Evolutionary conservation across 2,113 vertebrate species (phyloP).

Genomic region (Xenopus laevis): DNA sequence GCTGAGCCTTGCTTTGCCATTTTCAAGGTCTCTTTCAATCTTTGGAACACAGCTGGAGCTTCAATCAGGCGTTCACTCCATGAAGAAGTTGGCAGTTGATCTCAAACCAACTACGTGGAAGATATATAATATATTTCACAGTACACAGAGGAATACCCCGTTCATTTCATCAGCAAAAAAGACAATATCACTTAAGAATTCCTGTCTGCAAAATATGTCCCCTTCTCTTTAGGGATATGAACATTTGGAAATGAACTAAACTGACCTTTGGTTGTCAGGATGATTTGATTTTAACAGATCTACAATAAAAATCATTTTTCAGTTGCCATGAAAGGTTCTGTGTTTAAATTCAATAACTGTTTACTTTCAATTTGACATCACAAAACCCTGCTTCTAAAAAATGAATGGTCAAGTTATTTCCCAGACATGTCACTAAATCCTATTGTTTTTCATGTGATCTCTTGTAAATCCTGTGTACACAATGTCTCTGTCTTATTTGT

Average conservation of each 20-base stretch:
- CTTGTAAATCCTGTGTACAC: slow-evolving; percentile 13
- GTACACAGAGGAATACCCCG: slow-evolving; percentile 54
- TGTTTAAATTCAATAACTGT: slow-evolving; percentile 26
- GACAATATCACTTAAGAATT: slow-evolving; percentile 52
- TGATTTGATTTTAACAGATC: slow-evolving; percentile 59
- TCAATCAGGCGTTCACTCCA: slow-evolving; percentile 63
- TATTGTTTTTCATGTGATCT: slow-evolving; percentile 31
- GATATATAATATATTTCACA: slow-evolving; percentile 57
- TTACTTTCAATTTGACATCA: slow-evolving; percentile 40
- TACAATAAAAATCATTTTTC: slow-evolving; percentile 51
- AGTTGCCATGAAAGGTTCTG: slow-evolving; percentile 33
- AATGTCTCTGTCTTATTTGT: slow-evolving; percentile 21
- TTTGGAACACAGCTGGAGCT: slow-evolving; percentile 64
- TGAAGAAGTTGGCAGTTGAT: slow-evolving; percentile 63
- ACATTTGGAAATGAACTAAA: slow-evolving; percentile 57
- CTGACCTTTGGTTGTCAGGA: slow-evolving; percentile 58
- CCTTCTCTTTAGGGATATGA: slow-evolving; percentile 55
- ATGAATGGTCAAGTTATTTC: slow-evolving; percentile 18
- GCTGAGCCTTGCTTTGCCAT: slow-evolving; percentile 63
- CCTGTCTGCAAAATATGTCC: slow-evolving; percentile 61
- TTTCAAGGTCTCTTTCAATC: slow-evolving; percentile 70
- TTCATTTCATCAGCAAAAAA: slow-evolving; percentile 57
- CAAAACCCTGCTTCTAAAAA: slow-evolving; percentile 16
- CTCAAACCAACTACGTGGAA: slow-evolving; percentile 54
- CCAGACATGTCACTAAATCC: slow-evolving; percentile 11